These are phyloP conservation scores for Oophaga sylvatica DNA, from an alignment of 2,797 vertebrate species.

Conservation along the genomic window DNA sequence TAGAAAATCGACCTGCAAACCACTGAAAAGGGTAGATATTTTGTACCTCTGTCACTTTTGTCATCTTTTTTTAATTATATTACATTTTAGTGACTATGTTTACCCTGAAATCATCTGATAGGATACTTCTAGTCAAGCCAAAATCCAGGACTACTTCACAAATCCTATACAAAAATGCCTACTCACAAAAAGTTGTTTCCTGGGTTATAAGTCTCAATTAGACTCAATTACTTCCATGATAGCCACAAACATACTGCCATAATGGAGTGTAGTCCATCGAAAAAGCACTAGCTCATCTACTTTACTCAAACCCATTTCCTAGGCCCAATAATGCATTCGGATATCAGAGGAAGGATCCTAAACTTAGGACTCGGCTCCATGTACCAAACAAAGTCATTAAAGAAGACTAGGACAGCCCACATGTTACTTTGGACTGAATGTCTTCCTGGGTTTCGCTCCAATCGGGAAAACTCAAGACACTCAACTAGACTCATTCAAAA, in stretches of 20 bases:
- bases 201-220: background rate
- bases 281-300: background rate
- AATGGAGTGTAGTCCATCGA: background rate
- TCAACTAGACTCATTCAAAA: too few species aligned
- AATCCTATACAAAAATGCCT: background rate
- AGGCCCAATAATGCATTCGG: too few species aligned
- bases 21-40: slow-evolving; percentile 1
- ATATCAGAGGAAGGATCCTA: too few species aligned
- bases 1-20: slow-evolving; percentile 9
- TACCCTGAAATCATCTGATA: slow-evolving; percentile 2
- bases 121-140: background rate
- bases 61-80: slow-evolving; percentile 10
- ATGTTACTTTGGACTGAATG: too few species aligned
- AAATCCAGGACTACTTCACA: background rate
- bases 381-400: too few species aligned
- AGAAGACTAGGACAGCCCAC: too few species aligned
- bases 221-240: background rate
- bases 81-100: slow-evolving; percentile 7
- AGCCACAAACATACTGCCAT: background rate
- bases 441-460: too few species aligned
- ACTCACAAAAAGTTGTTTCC: background rate
- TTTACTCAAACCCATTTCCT: too few species aligned
- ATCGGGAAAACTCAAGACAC: too few species aligned
- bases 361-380: too few species aligned
- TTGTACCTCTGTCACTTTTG: slow-evolving; percentile 15